Percentiles rank a stretch among this genome's conserved stretches.
These are phyloP conservation scores for Dryoscopus gambensis DNA, from an alignment of 2,113 vertebrate genomes.

Conservation along the genomic window DNA sequence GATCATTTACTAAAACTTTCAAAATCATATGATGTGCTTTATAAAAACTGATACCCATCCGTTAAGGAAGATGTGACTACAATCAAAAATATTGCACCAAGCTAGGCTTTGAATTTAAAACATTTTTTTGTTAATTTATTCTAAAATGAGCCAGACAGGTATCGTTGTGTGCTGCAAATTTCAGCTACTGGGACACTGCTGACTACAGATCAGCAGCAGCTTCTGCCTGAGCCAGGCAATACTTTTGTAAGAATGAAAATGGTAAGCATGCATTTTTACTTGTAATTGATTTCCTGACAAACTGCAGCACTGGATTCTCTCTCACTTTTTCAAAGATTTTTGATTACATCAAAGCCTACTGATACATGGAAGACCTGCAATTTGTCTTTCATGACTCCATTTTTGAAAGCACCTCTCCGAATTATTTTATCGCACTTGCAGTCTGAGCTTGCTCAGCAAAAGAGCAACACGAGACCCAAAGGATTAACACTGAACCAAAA, in stretches of 20 bases:
- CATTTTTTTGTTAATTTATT: not conserved
- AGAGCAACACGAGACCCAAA: not conserved
- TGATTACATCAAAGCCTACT: not conserved
- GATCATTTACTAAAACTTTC: not conserved
- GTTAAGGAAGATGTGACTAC: not conserved
- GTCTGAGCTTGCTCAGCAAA: slow-evolving; percentile 4
- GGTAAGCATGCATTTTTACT: not conserved
- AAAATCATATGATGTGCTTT: not conserved
- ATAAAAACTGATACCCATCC: not conserved
- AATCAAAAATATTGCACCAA: not conserved
- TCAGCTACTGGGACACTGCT: not conserved
- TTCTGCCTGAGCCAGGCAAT: not conserved
- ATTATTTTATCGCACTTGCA: not conserved
- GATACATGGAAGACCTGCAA: not conserved
- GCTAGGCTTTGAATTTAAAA: not conserved
- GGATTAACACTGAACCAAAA: not conserved
- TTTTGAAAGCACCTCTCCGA: not conserved
- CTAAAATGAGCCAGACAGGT: not conserved
- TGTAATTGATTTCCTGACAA: not conserved
- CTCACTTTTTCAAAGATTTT: not conserved
- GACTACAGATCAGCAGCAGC: not conserved
- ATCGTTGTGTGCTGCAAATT: not conserved
- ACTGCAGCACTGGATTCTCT: not conserved
- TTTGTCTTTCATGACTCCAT: not conserved
- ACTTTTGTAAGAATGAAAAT: not conserved